Base-by-base conservation (phyloP, 2,113 vertebrate species). In the Trichechus manatus region DNA sequence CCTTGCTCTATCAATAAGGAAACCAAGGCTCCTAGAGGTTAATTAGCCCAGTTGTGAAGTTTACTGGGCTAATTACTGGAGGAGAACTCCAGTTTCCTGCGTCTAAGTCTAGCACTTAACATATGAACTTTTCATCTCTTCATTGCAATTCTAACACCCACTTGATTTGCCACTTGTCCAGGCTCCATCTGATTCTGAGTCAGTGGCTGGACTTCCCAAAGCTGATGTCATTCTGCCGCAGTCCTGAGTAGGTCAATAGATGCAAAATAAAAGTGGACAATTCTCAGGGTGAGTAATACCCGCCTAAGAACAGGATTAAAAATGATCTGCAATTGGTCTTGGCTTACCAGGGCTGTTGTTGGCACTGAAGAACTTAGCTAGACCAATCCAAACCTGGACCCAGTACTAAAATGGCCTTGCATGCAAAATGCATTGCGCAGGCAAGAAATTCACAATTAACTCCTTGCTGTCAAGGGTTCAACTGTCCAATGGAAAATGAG, bases 401-500 rank as follows among this genome's bases (percentile, higher is more conserved):
- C 81, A 59, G 59, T 6, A 11, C 33, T 19, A 36, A 84, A 39
- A 53, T 44, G 5, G 1, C n/a, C 29, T 56, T 29, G 75, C 25
- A 78, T 5, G 31, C 27, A 50, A 74, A 31, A 39, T 75, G 9
- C 9, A 22, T 3, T 2, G 0, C 5, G 11, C 10, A 33, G 15
- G 15, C 53, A 39, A 31, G 3, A 22, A 42, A 29, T 15, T 84
- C 5, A 56, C n/a, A 53, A 31, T 29, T 22, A 63, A 42, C 11
- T 74, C 59, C 42, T 42, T 39, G 39, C 63, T 61, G 4, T 25
- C 9, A 7, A 33, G 17, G 19, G 5, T 31, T 22, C 25, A 8
- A 9, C 25, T 27, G 13, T 22, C 13, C 5, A 1, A 0, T 4
- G 50, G 68, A 39, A 70, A 47, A 53, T 1, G 9, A 31, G 27